A percentile compares a stretch with the other conserved stretches of the same genome.
Evolutionary conservation across 1,140 invertebrate species (phyloP).

Genomic region (Dinothrombium tinctorium): DNA sequence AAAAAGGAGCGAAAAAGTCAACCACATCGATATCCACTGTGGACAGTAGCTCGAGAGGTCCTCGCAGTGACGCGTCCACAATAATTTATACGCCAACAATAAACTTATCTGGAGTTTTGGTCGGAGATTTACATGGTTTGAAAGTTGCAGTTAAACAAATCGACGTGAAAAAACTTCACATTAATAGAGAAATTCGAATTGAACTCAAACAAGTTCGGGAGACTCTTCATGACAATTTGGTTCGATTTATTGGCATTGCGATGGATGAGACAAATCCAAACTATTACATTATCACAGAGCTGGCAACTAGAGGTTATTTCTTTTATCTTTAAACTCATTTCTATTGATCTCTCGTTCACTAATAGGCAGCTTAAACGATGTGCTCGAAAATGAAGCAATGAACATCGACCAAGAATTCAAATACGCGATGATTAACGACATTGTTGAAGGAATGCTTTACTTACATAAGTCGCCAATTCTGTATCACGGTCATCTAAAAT

Average conservation of each 20-base stretch:
- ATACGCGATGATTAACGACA: constrained; percentile 55
- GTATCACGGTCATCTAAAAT: constrained; percentile 86
- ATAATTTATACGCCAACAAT: not conserved
- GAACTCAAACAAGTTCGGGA: constrained; percentile 34
- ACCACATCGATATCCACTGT: not conserved
- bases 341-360: too few relatives aligned
- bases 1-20: not conserved
- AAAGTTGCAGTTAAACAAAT: constrained; percentile 15
- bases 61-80: not conserved
- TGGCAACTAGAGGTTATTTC: constrained; percentile 81
- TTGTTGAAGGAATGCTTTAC: constrained; percentile 62
- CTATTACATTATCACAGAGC: constrained; percentile 66
- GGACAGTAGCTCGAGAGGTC: not conserved
- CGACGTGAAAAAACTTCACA: constrained; percentile 11
- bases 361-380: constrained; percentile 69
- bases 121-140: constrained; percentile 7
- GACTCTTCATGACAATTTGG: constrained; percentile 63
- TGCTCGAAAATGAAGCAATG: constrained; percentile 76
- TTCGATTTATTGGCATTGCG: constrained; percentile 59
- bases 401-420: constrained; percentile 71
- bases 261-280: constrained; percentile 33
- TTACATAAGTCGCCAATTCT: constrained; percentile 68
- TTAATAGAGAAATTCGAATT: constrained; percentile 14
- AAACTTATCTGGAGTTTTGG: constrained; percentile 5
- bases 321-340: too few relatives aligned